Evolutionary conservation across 1,140 invertebrate species (phyloP).

Genomic region (Sitophilus oryzae): DNA sequence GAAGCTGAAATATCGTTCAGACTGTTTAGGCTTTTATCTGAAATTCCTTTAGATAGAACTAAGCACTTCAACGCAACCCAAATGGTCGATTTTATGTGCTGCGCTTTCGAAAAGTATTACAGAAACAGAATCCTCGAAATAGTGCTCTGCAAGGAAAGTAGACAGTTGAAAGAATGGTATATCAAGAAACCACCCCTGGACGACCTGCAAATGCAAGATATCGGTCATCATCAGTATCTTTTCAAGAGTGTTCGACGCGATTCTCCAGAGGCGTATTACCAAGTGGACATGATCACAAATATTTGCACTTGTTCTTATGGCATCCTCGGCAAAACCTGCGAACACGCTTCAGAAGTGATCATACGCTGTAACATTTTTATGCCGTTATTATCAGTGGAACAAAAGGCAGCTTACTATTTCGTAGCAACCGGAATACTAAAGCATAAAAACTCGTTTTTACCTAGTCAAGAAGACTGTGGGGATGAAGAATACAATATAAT

Average conservation of each 20-base stretch:
- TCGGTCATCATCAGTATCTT: conserved; percentile 9
- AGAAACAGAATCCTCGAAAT: conserved; percentile 14
- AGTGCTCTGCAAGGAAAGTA: conserved; percentile 6
- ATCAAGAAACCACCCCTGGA: not conserved
- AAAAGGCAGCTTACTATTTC: conserved; percentile 7
- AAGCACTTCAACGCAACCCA: conserved; percentile 13
- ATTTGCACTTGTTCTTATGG: conserved; percentile 7
- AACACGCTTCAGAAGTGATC: conserved; percentile 4
- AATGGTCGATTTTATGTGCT: conserved; percentile 13
- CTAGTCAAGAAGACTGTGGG: not conserved
- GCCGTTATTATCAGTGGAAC: conserved; percentile 1
- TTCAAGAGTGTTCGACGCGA: conserved; percentile 1
- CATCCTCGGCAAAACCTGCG: conserved; percentile 2
- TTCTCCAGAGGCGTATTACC: conserved; percentile 7
- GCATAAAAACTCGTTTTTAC: conserved; percentile 11
- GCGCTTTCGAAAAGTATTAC: conserved; percentile 9
- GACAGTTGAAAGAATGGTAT: conserved; percentile 4
- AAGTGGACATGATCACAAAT: conserved; percentile 11
- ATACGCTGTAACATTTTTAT: not conserved
- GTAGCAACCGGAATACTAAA: conserved; percentile 4
- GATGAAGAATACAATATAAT: not conserved
- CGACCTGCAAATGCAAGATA: conserved; percentile 4
- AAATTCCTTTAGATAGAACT: conserved; percentile 8
- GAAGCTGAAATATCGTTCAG: conserved; percentile 8
- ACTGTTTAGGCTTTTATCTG: conserved; percentile 5